Evolutionary conservation across 2,113 vertebrate species (phyloP).

Genomic region (Cranoglanis bouderius): DNA sequence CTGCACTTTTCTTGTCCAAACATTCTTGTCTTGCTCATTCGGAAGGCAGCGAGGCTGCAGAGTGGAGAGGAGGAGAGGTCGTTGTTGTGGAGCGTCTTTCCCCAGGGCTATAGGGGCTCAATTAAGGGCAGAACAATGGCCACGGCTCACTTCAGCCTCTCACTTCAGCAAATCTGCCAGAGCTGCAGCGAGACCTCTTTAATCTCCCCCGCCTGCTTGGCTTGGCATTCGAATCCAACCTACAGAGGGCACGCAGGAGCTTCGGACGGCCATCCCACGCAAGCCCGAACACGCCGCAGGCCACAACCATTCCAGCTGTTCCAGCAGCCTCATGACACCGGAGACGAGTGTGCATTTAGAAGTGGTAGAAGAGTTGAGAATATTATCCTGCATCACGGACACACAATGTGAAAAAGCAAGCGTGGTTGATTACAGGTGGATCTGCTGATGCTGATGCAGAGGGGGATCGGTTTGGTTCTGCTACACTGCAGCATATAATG

Average conservation of each 20-base stretch:
- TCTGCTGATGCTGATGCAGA: slow-evolving; percentile 38
- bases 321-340: background rate
- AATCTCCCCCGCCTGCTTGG: slow-evolving; percentile 52
- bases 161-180: slow-evolving; percentile 73
- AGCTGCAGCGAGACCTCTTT: slow-evolving; percentile 62
- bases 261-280: slow-evolving; percentile 35
- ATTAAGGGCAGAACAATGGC: slow-evolving; percentile 61
- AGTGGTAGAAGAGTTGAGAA: background rate
- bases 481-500: background rate
- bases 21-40: slow-evolving; percentile 9
- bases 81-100: slow-evolving; percentile 35
- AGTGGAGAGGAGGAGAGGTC: slow-evolving; percentile 20
- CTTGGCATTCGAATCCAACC: slow-evolving; percentile 44
- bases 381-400: background rate
- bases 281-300: slow-evolving; percentile 6
- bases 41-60: slow-evolving; percentile 10
- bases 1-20: background rate
- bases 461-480: slow-evolving; percentile 23
- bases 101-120: slow-evolving; percentile 53
- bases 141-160: slow-evolving; percentile 53
- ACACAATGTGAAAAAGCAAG: slow-evolving; percentile 36
- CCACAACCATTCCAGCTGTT: slow-evolving; percentile 28
- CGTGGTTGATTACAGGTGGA: slow-evolving; percentile 31
- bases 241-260: slow-evolving; percentile 42
- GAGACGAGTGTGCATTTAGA: background rate